These are phyloP conservation scores for Cossypha niveicapilla DNA, from an alignment of 2,797 vertebrate species.

Conservation along the genomic window DNA sequence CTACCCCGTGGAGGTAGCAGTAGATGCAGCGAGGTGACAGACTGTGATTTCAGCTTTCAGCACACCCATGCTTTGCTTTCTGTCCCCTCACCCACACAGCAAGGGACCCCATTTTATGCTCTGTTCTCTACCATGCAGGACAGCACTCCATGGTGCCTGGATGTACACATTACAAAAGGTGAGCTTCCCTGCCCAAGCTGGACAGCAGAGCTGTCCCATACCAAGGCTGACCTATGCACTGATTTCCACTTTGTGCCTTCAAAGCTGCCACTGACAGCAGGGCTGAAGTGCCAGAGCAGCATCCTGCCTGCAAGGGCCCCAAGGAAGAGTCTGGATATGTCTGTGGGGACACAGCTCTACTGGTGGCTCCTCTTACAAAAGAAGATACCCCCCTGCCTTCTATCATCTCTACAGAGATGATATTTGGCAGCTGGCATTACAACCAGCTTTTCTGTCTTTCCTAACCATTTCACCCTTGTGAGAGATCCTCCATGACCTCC, in stretches of 20 bases:
- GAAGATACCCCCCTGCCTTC: background rate
- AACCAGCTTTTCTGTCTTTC: background rate
- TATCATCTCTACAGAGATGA: background rate
- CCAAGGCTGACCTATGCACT: background rate
- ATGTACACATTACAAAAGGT: background rate
- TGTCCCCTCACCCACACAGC: background rate
- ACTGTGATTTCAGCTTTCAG: background rate
- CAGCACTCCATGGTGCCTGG: background rate
- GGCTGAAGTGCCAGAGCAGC: background rate
- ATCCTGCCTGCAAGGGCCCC: background rate
- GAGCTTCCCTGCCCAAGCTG: background rate
- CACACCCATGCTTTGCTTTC: background rate
- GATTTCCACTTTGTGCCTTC: background rate
- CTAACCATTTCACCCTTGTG: background rate
- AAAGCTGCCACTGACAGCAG: background rate
- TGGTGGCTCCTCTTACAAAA: background rate
- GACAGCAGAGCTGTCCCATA: background rate
- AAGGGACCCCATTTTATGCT: background rate
- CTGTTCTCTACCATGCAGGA: background rate
- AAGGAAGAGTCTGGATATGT: background rate
- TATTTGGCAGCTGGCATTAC: background rate
- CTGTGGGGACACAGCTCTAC: background rate
- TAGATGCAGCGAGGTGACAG: background rate
- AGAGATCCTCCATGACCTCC: background rate
- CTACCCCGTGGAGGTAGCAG: rapidly evolving